A percentile compares a stretch with the other conserved stretches of the same genome.
These are phyloP conservation scores for Heliconius himera DNA, from an alignment of 1,140 invertebrate species.

Conservation along the genomic window DNA sequence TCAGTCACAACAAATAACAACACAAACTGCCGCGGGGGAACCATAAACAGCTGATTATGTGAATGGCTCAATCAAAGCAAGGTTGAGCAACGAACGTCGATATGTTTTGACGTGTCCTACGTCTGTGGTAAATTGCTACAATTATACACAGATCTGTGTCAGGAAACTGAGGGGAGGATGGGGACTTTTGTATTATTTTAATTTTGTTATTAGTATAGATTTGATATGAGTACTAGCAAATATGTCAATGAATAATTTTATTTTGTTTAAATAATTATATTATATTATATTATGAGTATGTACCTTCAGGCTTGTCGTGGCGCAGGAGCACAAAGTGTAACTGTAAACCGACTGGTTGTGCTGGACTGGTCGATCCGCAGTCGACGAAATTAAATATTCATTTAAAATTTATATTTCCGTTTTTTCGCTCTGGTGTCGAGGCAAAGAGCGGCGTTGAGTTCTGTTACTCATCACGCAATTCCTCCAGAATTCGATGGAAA, in stretches of 20 bases:
- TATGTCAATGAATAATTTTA: background rate
- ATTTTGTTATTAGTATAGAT: background rate
- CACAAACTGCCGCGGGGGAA: conserved; percentile 42
- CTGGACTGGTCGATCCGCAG: too few relatives aligned
- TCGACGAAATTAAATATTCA: too few relatives aligned
- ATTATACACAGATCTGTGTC: conserved; percentile 73
- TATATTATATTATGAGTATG: too few relatives aligned
- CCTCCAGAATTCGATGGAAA: too few relatives aligned
- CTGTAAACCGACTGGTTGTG: too few relatives aligned
- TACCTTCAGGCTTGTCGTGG: too few relatives aligned
- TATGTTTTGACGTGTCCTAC: conserved; percentile 71
- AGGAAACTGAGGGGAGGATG: conserved; percentile 52
- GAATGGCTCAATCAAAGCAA: conserved; percentile 67
- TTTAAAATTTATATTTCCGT: too few relatives aligned
- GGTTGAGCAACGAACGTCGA: conserved; percentile 63
- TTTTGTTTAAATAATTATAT: too few relatives aligned
- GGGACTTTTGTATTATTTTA: conserved; percentile 28
- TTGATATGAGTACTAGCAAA: background rate
- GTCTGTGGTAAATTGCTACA: conserved; percentile 64
- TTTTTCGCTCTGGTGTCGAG: too few relatives aligned
- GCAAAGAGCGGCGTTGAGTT: too few relatives aligned
- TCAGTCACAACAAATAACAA: conserved; percentile 44
- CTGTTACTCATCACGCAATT: too few relatives aligned
- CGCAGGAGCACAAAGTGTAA: too few relatives aligned
- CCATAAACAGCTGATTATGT: conserved; percentile 68